Conservation (phyloP, 1,140 invertebrate genomes). For the Pomacea maculata region DNA sequence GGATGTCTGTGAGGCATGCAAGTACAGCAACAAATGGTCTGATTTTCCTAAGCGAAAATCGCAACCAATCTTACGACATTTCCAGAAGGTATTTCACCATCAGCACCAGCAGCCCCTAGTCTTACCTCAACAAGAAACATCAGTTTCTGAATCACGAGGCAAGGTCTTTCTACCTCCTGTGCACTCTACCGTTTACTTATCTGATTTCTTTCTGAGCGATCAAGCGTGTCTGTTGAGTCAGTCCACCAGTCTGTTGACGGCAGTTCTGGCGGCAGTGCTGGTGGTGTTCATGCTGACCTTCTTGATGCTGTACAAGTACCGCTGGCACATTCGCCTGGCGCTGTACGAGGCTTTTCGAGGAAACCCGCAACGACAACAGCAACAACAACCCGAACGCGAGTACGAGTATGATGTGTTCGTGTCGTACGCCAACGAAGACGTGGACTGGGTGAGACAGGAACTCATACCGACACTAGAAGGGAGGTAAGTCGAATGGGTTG, state of each 20-base stretch:
- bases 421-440: background rate
- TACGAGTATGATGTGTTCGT: background rate
- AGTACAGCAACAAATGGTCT: no score
- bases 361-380: background rate
- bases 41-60: no score
- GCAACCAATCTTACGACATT: no score
- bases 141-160: no score
- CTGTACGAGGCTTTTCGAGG: constrained; percentile 19
- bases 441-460: background rate
- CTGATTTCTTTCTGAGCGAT: constrained; percentile 1
- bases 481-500: background rate
- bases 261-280: background rate
- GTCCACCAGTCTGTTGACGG: background rate
- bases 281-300: background rate
- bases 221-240: constrained; percentile 15
- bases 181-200: background rate
- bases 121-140: no score
- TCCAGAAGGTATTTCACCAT: no score
- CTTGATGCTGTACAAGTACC: constrained; percentile 1
- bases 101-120: no score
- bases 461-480: background rate
- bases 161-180: no score
- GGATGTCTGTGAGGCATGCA: no score
- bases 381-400: background rate
- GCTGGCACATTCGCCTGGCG: constrained; percentile 15